Percentiles rank a stretch among this genome's conserved stretches.
phyloP scores from a whole-genome alignment of 2,797 vertebrate genomes.

The Gymnothorax javanicus region DNA sequence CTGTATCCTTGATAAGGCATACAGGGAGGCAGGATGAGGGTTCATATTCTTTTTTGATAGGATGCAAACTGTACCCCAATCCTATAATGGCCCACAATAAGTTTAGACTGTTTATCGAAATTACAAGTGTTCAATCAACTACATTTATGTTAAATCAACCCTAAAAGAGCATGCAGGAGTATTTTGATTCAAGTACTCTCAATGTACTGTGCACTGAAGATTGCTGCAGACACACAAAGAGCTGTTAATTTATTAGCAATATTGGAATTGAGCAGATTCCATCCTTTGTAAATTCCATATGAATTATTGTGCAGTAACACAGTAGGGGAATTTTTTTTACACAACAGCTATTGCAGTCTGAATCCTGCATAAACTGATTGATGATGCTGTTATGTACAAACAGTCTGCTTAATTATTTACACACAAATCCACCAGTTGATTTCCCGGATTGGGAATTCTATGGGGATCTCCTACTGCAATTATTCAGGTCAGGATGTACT shows the following conservation, averaged over 20 bases:
- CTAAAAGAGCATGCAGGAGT: too few relatives aligned
- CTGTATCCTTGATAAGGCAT: too few relatives aligned
- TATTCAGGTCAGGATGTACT: constrained; percentile 41
- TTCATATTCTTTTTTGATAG: too few relatives aligned
- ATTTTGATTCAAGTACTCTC: background rate
- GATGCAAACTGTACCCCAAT: too few relatives aligned
- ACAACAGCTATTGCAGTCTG: constrained; percentile 35
- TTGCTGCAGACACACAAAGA: too few relatives aligned
- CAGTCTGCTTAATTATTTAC: constrained; percentile 55
- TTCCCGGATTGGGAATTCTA: constrained; percentile 52
- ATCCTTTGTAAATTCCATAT: background rate
- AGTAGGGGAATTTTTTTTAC: constrained; percentile 37
- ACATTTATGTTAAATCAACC: too few relatives aligned
- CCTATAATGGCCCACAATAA: too few relatives aligned
- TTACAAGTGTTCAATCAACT: too few relatives aligned
- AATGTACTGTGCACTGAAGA: background rate
- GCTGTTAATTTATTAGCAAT: background rate
- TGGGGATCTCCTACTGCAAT: constrained; percentile 46
- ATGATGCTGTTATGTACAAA: constrained; percentile 50
- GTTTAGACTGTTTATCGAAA: too few relatives aligned
- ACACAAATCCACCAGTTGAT: constrained; percentile 51
- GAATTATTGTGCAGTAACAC: constrained; percentile 42
- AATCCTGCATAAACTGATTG: constrained; percentile 52
- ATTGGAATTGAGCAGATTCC: background rate
- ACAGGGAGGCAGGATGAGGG: too few relatives aligned